These are phyloP conservation scores for Drosophila bunnanda DNA, from an alignment of 2,888 invertebrate species.

Conservation along the genomic window DNA sequence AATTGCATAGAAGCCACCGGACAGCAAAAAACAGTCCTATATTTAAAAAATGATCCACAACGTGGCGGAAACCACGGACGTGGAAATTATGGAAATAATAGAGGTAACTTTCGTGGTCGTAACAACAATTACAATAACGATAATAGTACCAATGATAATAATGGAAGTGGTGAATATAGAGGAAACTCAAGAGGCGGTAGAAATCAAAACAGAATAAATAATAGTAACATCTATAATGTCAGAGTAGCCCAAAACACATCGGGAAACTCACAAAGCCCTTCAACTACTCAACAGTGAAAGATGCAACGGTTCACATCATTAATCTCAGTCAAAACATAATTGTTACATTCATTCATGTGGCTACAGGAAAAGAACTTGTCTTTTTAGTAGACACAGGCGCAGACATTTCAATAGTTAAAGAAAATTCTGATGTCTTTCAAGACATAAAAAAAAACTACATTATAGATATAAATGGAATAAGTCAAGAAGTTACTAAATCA, in stretches of 20 bases:
- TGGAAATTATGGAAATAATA: too few relatives aligned
- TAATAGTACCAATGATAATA: too few relatives aligned
- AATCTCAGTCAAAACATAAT: constrained; percentile 5
- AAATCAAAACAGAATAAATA: too few relatives aligned
- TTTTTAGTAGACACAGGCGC: background rate
- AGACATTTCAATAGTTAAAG: background rate
- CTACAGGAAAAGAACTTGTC: constrained; percentile 6
- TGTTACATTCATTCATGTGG: constrained; percentile 1
- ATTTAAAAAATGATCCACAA: too few relatives aligned
- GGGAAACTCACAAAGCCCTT: constrained; percentile 14
- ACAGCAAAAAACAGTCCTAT: too few relatives aligned
- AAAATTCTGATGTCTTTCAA: background rate
- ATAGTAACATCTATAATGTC: too few relatives aligned
- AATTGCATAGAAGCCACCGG: too few relatives aligned
- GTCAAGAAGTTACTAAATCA: background rate
- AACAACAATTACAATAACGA: too few relatives aligned
- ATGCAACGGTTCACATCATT: background rate
- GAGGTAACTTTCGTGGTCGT: too few relatives aligned
- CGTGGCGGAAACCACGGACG: too few relatives aligned
- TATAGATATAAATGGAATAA: background rate
- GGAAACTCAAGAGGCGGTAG: too few relatives aligned
- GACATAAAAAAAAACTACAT: background rate
- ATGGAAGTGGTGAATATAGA: too few relatives aligned
- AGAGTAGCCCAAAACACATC: constrained; percentile 6
- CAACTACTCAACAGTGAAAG: constrained; percentile 2